These are phyloP conservation scores for Uloborus diversus DNA, from an alignment of 1,140 invertebrate genomes.

Conservation along the genomic window DNA sequence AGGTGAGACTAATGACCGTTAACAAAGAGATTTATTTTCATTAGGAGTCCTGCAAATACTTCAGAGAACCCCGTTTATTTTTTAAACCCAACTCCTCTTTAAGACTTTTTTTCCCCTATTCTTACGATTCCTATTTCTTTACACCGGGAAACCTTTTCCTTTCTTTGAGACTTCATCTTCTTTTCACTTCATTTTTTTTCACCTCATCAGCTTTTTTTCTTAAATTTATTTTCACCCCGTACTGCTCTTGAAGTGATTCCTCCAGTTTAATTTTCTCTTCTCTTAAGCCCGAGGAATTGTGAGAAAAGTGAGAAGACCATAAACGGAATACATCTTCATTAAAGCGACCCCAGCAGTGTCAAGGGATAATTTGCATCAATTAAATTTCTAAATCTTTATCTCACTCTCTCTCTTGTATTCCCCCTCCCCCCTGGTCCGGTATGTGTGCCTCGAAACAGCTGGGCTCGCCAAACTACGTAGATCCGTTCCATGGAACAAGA, in stretches of 20 bases:
- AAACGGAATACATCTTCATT: constrained; percentile 54
- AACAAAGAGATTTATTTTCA: constrained; percentile 57
- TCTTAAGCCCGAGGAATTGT: background rate
- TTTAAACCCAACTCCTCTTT: constrained; percentile 9
- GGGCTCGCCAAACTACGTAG: constrained; percentile 23
- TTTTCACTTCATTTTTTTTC: background rate
- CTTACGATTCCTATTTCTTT: constrained; percentile 42
- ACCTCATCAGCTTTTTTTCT: background rate
- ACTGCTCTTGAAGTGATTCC: background rate
- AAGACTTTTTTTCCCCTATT: constrained; percentile 17
- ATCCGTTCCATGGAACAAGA: constrained; percentile 21
- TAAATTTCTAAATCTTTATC: constrained; percentile 36
- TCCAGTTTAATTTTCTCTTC: background rate
- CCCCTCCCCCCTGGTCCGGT: background rate
- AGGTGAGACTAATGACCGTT: constrained; percentile 50
- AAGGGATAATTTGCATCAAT: constrained; percentile 53
- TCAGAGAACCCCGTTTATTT: constrained; percentile 17
- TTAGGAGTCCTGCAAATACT: constrained; percentile 47
- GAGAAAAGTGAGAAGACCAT: too few species aligned
- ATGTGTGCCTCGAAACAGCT: constrained; percentile 18
- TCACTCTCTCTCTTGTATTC: background rate
- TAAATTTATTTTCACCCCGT: background rate
- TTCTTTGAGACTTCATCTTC: constrained; percentile 10
- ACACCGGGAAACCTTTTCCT: background rate
- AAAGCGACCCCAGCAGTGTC: constrained; percentile 26